Conservation (phyloP, 2,797 vertebrate species). For the Paedocypris micromegethes region DNA sequence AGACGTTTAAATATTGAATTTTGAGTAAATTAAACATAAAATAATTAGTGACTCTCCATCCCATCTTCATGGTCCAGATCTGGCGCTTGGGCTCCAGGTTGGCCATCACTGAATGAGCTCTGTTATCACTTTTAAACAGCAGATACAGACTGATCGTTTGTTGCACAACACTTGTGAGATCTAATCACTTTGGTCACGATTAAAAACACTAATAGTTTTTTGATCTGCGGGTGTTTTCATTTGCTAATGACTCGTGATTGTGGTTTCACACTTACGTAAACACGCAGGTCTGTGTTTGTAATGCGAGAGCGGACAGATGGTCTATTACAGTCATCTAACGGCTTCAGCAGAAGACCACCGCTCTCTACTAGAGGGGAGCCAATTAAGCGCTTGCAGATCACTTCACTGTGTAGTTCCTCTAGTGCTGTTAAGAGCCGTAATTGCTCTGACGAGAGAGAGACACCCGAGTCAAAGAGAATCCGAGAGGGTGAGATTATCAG, state of each 20-base stretch:
- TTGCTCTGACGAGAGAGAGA: conserved; percentile 47
- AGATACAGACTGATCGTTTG: no score
- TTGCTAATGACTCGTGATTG: conserved; percentile 27
- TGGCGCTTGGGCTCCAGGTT: no score
- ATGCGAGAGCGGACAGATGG: conserved; percentile 22
- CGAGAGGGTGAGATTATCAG: neutral
- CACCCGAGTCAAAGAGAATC: neutral
- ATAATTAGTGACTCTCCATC: neutral
- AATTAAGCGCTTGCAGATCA: conserved; percentile 46
- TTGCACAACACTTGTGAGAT: neutral
- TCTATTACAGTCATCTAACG: conserved; percentile 36
- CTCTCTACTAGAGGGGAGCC: conserved; percentile 41
- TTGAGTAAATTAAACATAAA: neutral
- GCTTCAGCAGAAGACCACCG: conserved; percentile 38
- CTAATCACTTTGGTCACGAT: neutral
- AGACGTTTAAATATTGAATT: no score
- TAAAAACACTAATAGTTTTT: neutral
- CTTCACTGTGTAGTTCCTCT: conserved; percentile 48
- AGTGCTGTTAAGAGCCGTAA: conserved; percentile 54
- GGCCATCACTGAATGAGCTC: no score
- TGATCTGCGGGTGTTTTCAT: conserved; percentile 2
- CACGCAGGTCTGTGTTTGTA: conserved; percentile 4
- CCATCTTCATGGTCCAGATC: no score
- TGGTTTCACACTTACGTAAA: conserved; percentile 12
- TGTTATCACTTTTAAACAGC: no score